phyloP scores from a whole-genome alignment of 2,888 invertebrate species.

The Cheilosia urbana region DNA sequence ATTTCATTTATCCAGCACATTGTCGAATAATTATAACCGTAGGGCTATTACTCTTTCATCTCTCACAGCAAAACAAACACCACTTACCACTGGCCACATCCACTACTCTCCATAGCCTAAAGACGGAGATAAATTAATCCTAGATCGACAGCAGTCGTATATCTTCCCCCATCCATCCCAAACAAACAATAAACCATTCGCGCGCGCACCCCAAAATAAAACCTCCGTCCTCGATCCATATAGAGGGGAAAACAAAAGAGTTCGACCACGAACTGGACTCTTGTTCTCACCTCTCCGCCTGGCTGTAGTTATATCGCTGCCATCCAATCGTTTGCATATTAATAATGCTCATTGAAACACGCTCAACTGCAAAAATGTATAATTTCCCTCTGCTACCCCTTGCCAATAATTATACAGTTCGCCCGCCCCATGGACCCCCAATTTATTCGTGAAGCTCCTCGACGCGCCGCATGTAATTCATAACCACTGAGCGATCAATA shows the following conservation, averaged over 20 bases:
- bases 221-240: constrained; percentile 26
- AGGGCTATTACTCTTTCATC: not conserved
- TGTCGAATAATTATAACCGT: too few relatives aligned
- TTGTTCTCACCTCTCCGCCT: constrained; percentile 29
- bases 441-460: constrained; percentile 41
- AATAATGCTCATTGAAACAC: constrained; percentile 74
- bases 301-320: constrained; percentile 20
- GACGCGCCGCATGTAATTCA: constrained; percentile 44
- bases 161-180: constrained; percentile 27
- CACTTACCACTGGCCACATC: constrained; percentile 13
- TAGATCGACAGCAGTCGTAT: constrained; percentile 35
- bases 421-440: not conserved
- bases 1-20: not conserved
- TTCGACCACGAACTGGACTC: constrained; percentile 48
- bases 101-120: constrained; percentile 18
- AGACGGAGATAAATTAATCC: constrained; percentile 18
- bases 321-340: constrained; percentile 65
- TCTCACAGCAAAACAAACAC: constrained; percentile 21
- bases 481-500: constrained; percentile 73
- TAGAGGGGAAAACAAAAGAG: constrained; percentile 54
- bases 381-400: constrained; percentile 61
- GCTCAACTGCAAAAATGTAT: constrained; percentile 58
- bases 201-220: constrained; percentile 45
- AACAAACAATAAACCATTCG: constrained; percentile 63
- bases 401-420: constrained; percentile 62